phyloP scores from a whole-genome alignment of 2,113 vertebrate species.

The Tursiops truncatus region DNA sequence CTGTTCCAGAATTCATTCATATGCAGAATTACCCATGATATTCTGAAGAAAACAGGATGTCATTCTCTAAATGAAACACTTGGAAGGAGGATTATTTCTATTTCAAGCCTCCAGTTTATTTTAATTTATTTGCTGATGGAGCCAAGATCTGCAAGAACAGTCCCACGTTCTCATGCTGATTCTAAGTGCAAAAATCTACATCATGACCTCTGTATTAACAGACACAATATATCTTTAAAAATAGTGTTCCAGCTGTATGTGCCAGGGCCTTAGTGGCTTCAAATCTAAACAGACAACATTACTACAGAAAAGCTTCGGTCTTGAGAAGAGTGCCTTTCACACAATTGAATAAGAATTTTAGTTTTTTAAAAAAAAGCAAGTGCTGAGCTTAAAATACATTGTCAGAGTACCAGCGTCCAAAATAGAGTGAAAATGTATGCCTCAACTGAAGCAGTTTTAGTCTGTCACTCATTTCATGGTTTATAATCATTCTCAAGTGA shows the following conservation, averaged over 20 bases:
- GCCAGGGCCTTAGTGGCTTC: background rate
- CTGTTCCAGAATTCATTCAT: conserved; percentile 66
- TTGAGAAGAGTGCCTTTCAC: conserved; percentile 34
- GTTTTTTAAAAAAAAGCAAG: background rate
- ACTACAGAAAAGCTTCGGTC: conserved; percentile 22
- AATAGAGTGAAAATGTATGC: conserved; percentile 55
- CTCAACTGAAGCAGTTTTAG: background rate
- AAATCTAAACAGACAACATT: conserved; percentile 29
- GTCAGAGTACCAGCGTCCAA: conserved; percentile 57
- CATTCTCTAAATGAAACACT: conserved; percentile 68
- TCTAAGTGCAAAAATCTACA: conserved; percentile 60
- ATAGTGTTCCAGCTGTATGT: background rate
- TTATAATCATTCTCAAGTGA: conserved; percentile 8
- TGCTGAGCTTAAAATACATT: conserved; percentile 57
- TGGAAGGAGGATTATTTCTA: conserved; percentile 73
- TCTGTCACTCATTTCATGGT: conserved; percentile 23
- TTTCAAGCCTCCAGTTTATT: conserved; percentile 72
- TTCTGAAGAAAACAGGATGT: conserved; percentile 68
- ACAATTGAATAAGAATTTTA: conserved; percentile 49
- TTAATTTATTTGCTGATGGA: conserved; percentile 78
- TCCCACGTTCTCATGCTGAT: conserved; percentile 49
- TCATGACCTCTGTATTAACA: conserved; percentile 68
- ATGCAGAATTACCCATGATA: conserved; percentile 70
- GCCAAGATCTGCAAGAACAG: conserved; percentile 69
- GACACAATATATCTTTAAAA: conserved; percentile 57